Evolutionary conservation across 2,888 invertebrate species (phyloP).

Genomic region (Tachina grossa): DNA sequence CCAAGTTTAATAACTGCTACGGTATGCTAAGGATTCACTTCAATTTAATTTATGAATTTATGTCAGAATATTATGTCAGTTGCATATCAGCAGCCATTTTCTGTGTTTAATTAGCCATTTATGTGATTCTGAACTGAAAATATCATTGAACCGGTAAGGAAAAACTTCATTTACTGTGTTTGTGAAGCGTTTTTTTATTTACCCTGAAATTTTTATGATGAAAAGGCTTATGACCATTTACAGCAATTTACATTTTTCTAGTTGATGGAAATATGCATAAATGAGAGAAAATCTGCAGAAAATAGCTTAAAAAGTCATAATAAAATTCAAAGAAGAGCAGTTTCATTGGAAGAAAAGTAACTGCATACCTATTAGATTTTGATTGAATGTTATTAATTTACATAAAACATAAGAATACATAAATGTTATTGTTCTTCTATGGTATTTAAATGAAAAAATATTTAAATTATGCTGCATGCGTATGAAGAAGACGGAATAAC

Average conservation of each 20-base stretch:
- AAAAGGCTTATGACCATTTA: constrained; percentile 17
- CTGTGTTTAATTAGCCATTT: constrained; percentile 33
- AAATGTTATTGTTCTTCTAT: neutral
- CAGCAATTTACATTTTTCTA: constrained; percentile 10
- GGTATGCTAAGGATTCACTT: neutral
- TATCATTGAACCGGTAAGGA: neutral
- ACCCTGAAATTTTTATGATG: neutral
- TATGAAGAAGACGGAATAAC: neutral
- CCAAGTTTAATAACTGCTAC: neutral
- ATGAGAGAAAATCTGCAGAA: neutral
- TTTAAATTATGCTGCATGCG: neutral
- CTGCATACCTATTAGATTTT: neutral
- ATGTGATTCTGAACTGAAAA: neutral
- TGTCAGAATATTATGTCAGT: constrained; percentile 10
- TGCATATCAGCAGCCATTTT: constrained; percentile 14
- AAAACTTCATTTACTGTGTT: constrained; percentile 10
- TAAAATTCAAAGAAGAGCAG: constrained; percentile 3
- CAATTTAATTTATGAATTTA: constrained; percentile 12
- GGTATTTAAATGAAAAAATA: constrained; percentile 1
- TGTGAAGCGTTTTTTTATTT: constrained; percentile 7
- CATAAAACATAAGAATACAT: neutral
- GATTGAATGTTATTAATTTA: neutral
- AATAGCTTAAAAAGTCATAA: neutral
- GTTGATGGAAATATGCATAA: neutral
- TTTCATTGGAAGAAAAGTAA: neutral